phyloP scores from a whole-genome alignment of 2,113 vertebrate genomes.

The Lipophrys pholis region DNA sequence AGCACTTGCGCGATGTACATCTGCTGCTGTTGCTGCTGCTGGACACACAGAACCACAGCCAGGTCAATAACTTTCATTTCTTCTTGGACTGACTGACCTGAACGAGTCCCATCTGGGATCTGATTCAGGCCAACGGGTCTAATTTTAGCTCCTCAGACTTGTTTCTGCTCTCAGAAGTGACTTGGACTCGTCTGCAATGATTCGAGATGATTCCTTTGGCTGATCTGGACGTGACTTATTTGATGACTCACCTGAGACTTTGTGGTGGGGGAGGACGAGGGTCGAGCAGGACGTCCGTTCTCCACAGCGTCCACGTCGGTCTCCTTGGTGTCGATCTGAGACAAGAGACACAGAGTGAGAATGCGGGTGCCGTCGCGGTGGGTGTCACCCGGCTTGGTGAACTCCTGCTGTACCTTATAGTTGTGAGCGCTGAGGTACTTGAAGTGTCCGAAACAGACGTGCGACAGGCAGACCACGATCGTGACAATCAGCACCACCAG shows the following conservation, averaged over 20 bases:
- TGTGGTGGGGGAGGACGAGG: slow-evolving; percentile 80
- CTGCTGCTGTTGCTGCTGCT: slow-evolving; percentile 81
- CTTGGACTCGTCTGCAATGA: too few relatives aligned
- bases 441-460: slow-evolving; percentile 98
- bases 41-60: not conserved
- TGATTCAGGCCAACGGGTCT: too few relatives aligned
- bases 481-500: slow-evolving; percentile 97
- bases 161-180: too few relatives aligned
- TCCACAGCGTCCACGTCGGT: slow-evolving; percentile 85
- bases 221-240: too few relatives aligned
- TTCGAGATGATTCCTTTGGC: too few relatives aligned
- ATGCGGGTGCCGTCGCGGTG: too few relatives aligned
- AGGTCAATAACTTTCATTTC: too few relatives aligned
- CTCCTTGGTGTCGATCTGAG: slow-evolving; percentile 95
- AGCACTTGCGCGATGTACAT: slow-evolving; percentile 98
- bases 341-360: slow-evolving; percentile 5
- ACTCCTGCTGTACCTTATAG: slow-evolving; percentile 88
- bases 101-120: too few relatives aligned
- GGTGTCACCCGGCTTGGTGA: too few relatives aligned
- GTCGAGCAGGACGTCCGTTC: slow-evolving; percentile 87
- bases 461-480: slow-evolving; percentile 96
- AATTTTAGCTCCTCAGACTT: too few relatives aligned
- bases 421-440: slow-evolving; percentile 99
- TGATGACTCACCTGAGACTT: slow-evolving; percentile 88
- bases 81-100: too few relatives aligned